Base-by-base conservation (phyloP, 2,888 invertebrate species). In the Isotomurus palustris region DNA sequence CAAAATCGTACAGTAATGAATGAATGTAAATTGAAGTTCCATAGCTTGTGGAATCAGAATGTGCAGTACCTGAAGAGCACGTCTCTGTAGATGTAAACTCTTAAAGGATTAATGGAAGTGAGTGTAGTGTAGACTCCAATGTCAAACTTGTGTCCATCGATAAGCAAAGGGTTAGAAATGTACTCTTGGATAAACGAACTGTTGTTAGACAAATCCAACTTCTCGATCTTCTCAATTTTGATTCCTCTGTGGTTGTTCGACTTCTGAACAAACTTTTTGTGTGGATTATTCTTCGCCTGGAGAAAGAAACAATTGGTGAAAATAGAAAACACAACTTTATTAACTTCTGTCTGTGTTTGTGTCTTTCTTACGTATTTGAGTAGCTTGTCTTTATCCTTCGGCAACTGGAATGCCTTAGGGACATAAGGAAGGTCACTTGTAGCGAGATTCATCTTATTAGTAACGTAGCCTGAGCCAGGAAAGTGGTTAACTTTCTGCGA, bases 71-170 rank as follows among this genome's bases (percentile, higher is more conserved):
- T 85, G 73, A 96, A 86, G 6, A 97, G 78, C 8, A 88, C 85
- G 73, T 97, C 96, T 2, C 87, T 90, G 73, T 91, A 91, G 72
- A 87, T 85, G 74, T 96, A 97, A 1, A 88, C 83, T 66, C 94
- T 80, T 22, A 97, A 76, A 1, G 97, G 97, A 76, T 91, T 83
- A 1, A 96, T 80, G 0, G 93, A 95, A 0, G 94, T 95, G 21
- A 97, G 78, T 1, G 88, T 85, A 0, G 90, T 89, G 74, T 97
- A 97, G 56, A 97, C 84, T 8, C 97, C 96, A 75, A 97, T 89
- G 77, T 97, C 97, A 76, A 97, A 97, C 78, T 94, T 95, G 75
- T 90, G 84, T 1, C 91, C 92, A 75, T 92, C 92, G 2, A 97
- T 86, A 19, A 97, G 78, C 70, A 88, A 84, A 3, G 96, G 96